Evolutionary conservation across 2,888 invertebrate species (phyloP).

Genomic region (Euzetes globulus): DNA sequence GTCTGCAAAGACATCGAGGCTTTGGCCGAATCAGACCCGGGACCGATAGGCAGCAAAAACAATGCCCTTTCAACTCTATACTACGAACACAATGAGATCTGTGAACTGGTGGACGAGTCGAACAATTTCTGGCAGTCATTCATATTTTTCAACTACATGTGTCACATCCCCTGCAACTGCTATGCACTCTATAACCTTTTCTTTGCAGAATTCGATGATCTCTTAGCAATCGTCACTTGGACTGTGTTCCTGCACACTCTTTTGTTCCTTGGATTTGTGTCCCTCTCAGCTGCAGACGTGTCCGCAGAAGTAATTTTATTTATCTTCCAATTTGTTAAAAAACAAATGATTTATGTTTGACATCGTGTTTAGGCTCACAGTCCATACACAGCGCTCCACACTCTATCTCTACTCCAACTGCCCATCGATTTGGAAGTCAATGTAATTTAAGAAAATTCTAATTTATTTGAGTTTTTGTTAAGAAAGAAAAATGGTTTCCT

Average conservation of each 20-base stretch:
- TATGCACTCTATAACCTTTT: constrained; percentile 39
- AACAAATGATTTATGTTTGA: background rate
- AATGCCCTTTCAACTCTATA: constrained; percentile 35
- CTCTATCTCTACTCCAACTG: constrained; percentile 38
- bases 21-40: constrained; percentile 38
- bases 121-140: constrained; percentile 38
- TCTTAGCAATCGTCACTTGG: constrained; percentile 37
- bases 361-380: constrained; percentile 36
- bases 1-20: constrained; percentile 37
- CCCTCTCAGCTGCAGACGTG: constrained; percentile 38
- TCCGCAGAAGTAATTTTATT: constrained; percentile 35
- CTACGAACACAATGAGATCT: constrained; percentile 38
- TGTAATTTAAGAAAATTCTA: constrained; percentile 30
- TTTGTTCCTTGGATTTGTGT: constrained; percentile 36
- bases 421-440: constrained; percentile 39
- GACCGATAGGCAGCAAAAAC: constrained; percentile 35
- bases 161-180: constrained; percentile 38
- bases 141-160: constrained; percentile 38
- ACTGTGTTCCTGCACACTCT: constrained; percentile 36
- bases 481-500: background rate
- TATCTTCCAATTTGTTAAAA: background rate
- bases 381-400: constrained; percentile 38
- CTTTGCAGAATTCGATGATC: constrained; percentile 38
- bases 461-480: background rate
- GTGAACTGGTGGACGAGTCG: constrained; percentile 38